Conservation (phyloP, 2,888 invertebrate species). For the Eupithecia pulchellata region DNA sequence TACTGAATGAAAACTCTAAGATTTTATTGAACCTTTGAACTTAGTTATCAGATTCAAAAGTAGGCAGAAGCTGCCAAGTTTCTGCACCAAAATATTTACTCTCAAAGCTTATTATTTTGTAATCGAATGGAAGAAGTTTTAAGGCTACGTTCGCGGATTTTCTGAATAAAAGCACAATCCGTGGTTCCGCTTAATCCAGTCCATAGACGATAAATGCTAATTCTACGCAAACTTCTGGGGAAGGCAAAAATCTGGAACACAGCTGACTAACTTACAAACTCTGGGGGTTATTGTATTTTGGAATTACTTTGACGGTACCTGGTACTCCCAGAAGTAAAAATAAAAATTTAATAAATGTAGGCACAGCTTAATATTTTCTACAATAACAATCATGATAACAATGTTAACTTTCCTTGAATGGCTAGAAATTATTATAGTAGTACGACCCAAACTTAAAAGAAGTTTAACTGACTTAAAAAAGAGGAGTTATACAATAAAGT, state of each 20-base stretch:
- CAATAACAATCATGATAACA: too few relatives aligned
- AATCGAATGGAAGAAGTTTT: conserved; percentile 37
- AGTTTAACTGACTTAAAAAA: too few relatives aligned
- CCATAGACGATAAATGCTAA: conserved; percentile 75
- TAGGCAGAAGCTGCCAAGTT: conserved; percentile 25
- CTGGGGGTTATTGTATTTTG: neutral
- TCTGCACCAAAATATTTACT: conserved; percentile 34
- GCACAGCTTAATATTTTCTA: too few relatives aligned
- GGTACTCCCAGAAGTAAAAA: neutral
- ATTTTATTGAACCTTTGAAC: conserved; percentile 6
- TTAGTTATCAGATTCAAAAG: conserved; percentile 29
- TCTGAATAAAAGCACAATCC: conserved; percentile 60
- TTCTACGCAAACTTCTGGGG: conserved; percentile 66
- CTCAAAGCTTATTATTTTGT: conserved; percentile 32
- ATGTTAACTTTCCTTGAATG: neutral
- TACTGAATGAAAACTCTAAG: neutral
- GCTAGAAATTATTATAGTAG: too few relatives aligned
- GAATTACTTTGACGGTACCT: neutral
- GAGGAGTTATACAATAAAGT: neutral
- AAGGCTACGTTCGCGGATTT: conserved; percentile 34
- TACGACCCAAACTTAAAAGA: too few relatives aligned
- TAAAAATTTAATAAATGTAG: neutral
- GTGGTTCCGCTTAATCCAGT: conserved; percentile 63
- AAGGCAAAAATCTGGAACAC: conserved; percentile 64
- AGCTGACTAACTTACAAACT: conserved; percentile 29